These are phyloP conservation scores for Asteroscopus sphinx DNA, from an alignment of 2,888 invertebrate species.

Conservation along the genomic window DNA sequence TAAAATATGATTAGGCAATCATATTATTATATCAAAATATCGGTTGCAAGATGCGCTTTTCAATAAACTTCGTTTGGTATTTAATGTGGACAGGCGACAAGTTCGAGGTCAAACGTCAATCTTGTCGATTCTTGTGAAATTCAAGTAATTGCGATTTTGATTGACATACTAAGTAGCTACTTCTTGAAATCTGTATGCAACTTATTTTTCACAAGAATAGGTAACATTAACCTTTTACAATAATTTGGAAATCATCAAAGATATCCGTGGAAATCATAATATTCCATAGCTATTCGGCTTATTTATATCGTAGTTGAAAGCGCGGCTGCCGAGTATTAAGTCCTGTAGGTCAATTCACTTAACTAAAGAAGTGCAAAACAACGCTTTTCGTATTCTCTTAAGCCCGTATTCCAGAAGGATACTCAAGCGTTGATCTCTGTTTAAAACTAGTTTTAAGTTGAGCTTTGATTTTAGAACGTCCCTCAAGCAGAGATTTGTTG, in stretches of 20 bases:
- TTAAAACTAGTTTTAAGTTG: no score
- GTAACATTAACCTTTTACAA: slow-evolving; percentile 35
- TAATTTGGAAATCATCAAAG: slow-evolving; percentile 31
- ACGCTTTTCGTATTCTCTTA: no score
- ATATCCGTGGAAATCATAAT: neutral
- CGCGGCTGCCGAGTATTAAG: no score
- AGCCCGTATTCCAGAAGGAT: no score
- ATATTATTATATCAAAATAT: slow-evolving; percentile 54
- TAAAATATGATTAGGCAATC: slow-evolving; percentile 53
- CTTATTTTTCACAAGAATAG: slow-evolving; percentile 19
- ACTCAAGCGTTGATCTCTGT: no score
- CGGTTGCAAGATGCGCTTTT: slow-evolving; percentile 66
- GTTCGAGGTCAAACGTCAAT: slow-evolving; percentile 75
- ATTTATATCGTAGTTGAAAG: no score
- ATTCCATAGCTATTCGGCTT: neutral
- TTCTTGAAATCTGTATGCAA: slow-evolving; percentile 18
- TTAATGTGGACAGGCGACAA: slow-evolving; percentile 69
- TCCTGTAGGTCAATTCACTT: no score
- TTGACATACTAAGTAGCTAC: slow-evolving; percentile 43
- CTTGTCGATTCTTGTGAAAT: slow-evolving; percentile 58
- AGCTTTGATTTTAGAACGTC: no score
- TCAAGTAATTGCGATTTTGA: slow-evolving; percentile 52
- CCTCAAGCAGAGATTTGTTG: no score
- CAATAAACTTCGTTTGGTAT: slow-evolving; percentile 77
- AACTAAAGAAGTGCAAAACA: no score